phyloP scores from a whole-genome alignment of 2,113 vertebrate genomes.

The pig (Sus scrofa) region DNA sequence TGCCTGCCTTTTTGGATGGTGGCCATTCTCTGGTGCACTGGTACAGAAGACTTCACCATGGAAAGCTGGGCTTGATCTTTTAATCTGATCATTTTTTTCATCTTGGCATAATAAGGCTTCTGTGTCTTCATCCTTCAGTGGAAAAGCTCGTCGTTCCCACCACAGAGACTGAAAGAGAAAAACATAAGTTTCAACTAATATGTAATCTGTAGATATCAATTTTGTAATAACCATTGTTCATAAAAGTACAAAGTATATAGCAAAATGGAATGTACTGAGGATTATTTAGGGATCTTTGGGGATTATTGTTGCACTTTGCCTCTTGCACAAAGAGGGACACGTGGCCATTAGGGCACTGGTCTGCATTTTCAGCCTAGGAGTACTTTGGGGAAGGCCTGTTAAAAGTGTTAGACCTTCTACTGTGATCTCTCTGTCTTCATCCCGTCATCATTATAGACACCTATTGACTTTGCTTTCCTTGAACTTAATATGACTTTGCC shows the following conservation, averaged over 20 bases:
- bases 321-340: neutral
- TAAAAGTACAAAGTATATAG: neutral
- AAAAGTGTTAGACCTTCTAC: neutral
- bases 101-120: constrained; percentile 85
- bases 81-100: constrained; percentile 71
- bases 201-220: constrained; percentile 48
- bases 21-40: constrained; percentile 74
- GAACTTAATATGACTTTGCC: neutral
- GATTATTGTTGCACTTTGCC: neutral
- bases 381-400: neutral
- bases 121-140: constrained; percentile 86
- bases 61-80: constrained; percentile 79
- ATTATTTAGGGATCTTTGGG: neutral
- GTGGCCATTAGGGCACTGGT: neutral
- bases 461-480: neutral
- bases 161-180: constrained; percentile 85
- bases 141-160: constrained; percentile 90
- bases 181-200: constrained; percentile 72
- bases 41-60: constrained; percentile 72
- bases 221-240: constrained; percentile 47
- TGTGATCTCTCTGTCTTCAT: neutral
- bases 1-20: constrained; percentile 76
- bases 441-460: neutral
- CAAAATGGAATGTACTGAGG: neutral
- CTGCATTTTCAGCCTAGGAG: neutral